A percentile compares a stretch with the other conserved stretches of the same genome.
phyloP scores from a whole-genome alignment of 64 coral and sea anemone species.

The Hydrozoanthus tunicans region DNA sequence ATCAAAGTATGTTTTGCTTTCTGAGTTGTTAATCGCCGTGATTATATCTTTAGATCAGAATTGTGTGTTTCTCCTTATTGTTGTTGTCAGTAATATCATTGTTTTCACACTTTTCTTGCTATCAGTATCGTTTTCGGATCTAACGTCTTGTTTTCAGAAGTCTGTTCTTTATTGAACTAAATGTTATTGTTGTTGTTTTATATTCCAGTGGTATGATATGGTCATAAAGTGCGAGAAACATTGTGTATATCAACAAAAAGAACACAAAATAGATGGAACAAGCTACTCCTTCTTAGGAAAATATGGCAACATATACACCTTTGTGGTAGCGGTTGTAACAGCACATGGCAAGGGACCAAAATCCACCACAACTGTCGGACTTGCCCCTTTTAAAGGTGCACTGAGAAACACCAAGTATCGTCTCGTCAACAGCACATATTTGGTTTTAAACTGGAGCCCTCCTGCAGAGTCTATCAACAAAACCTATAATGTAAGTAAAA shows the following conservation, averaged over 20 bases:
- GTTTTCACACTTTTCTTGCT: not conserved
- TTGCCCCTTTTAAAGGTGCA: not conserved
- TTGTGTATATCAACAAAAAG: not conserved
- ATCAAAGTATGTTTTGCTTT: too few species aligned
- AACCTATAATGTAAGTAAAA: not conserved
- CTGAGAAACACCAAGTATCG: not conserved
- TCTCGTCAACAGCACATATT: not conserved
- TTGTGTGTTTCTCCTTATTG: not conserved
- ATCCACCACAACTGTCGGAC: not conserved
- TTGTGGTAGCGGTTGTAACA: slow-evolving; percentile 16
- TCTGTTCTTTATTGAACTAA: too few species aligned
- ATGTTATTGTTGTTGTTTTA: not conserved
- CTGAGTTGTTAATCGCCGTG: too few species aligned
- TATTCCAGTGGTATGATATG: slow-evolving; percentile 13
- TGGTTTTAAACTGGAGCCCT: slow-evolving; percentile 9
- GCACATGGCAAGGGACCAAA: not conserved
- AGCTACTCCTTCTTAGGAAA: not conserved
- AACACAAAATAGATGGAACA: not conserved
- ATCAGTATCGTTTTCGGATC: not conserved
- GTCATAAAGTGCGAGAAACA: not conserved
- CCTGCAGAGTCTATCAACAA: slow-evolving; percentile 9
- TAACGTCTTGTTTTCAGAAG: not conserved
- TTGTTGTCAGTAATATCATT: not conserved
- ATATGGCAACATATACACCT: not conserved
- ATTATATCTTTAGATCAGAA: too few species aligned